Evolutionary conservation across 2,113 vertebrate species (phyloP), one percentile per base, ranked within the genome.

Genomic region (Nesospiza acunhae): DNA sequence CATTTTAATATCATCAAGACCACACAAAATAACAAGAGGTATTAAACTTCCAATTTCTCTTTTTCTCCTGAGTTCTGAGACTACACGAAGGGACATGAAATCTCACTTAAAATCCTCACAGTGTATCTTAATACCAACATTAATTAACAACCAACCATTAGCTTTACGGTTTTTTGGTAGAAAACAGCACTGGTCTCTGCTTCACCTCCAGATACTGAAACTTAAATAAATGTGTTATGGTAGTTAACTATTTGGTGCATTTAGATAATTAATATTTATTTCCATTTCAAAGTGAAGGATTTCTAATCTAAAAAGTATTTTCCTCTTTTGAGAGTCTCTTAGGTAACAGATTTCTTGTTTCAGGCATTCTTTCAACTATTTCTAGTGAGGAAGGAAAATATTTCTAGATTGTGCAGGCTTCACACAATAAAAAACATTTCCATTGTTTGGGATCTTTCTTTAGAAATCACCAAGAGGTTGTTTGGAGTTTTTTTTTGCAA

Each of bases 261-360:
- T 95, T 90, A 73, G 46, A 59, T 74, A 83, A 91, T 85, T 94
- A 69, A 63, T 83, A 82, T 79, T 84, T 87, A 59, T 66, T 90
- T 87, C 66, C 20, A 66, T 96, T 94, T 87, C 63, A 55, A 86
- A 93, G 44, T 70, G 55, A 88, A 80, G 30, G 15, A 56, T 77
- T 92, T 77, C 82, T 90, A 83, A 63, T 42, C 21, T 77, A 42
- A 91, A 86, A 83, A 74, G 23, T 20, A 42, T n/a, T 85, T 90
- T 31, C 26, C 7, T 83, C 13, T 85, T 87, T 60, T 73, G 39
- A 90, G 42, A 74, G 15, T 62, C 78, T 74, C 68, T 83, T 62
- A 69, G 67, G 30, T 62, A 78, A 79, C 15, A 74, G 21, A 53
- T 58, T 84, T 89, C 15, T 3, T 39, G 69, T 46, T 72, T 73